These are phyloP conservation scores for Silurus asotus DNA, from an alignment of 2,113 vertebrate species.

Conservation along the genomic window DNA sequence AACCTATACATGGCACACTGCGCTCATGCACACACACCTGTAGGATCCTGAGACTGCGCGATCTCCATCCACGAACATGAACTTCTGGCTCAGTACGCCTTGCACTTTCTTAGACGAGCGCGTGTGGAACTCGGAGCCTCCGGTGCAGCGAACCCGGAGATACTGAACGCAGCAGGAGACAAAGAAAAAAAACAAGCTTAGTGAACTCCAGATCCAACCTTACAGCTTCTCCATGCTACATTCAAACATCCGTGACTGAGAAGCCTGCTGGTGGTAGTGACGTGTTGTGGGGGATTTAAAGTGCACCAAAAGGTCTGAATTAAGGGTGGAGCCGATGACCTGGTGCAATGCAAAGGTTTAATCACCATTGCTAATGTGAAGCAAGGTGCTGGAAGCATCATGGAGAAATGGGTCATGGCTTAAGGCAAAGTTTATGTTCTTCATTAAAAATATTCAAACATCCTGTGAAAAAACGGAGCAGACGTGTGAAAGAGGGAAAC, in stretches of 20 bases:
- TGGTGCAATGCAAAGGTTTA: no score
- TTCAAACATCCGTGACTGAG: neutral
- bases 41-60: slow-evolving; percentile 90
- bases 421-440: no score
- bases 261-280: neutral
- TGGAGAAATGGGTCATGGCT: neutral
- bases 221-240: neutral
- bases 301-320: neutral
- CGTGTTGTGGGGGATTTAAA: neutral
- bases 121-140: slow-evolving; percentile 87
- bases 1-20: no score
- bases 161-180: slow-evolving; percentile 70
- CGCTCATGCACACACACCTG: slow-evolving; percentile 68
- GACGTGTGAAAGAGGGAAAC: no score
- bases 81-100: slow-evolving; percentile 87
- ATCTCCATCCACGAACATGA: slow-evolving; percentile 94
- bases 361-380: neutral
- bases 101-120: slow-evolving; percentile 85
- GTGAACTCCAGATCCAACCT: neutral
- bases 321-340: neutral
- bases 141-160: slow-evolving; percentile 83
- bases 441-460: no score
- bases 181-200: neutral
- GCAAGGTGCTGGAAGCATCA: neutral
- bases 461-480: no score